Percentiles rank a stretch among this genome's conserved stretches.
Conservation (phyloP, 2,113 vertebrate genomes). For the Brachionichthys hirsutus region DNA sequence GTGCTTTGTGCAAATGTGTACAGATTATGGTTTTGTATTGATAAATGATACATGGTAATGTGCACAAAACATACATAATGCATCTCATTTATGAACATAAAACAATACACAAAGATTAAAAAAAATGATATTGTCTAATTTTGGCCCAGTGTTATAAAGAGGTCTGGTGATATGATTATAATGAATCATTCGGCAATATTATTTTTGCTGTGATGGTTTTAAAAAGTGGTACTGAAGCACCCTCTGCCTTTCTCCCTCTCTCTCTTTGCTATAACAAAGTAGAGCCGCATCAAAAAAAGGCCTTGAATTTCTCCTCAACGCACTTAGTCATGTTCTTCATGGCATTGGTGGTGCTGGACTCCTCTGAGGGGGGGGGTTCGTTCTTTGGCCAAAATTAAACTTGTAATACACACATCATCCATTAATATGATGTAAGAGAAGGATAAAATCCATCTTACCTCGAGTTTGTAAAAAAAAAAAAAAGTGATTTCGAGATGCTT, state of each 20-base stretch:
- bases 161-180: constrained; percentile 33
- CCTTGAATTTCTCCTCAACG: constrained; percentile 6
- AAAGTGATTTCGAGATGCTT: constrained; percentile 32
- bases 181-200: constrained; percentile 25
- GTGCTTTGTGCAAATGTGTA: constrained; percentile 82
- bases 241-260: constrained; percentile 13
- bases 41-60: constrained; percentile 75
- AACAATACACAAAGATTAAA: constrained; percentile 55
- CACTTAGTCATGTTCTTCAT: too few species aligned
- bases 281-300: too few species aligned
- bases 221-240: constrained; percentile 17
- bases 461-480: constrained; percentile 30
- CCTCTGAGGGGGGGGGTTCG: neutral
- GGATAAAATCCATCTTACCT: constrained; percentile 15
- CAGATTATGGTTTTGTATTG: constrained; percentile 77
- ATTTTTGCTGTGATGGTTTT: constrained; percentile 14
- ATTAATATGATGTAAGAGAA: constrained; percentile 17
- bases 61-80: constrained; percentile 72
- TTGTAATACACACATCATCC: constrained; percentile 9
- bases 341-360: neutral
- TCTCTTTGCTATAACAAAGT: constrained; percentile 25
- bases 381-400: constrained; percentile 19
- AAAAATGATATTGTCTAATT: constrained; percentile 46
- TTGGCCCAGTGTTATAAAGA: constrained; percentile 57
- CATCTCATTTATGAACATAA: constrained; percentile 61